Evolutionary conservation across 2,113 vertebrate species (phyloP), one percentile per base, ranked within the genome.

Genomic region (Lepus americanus): DNA sequence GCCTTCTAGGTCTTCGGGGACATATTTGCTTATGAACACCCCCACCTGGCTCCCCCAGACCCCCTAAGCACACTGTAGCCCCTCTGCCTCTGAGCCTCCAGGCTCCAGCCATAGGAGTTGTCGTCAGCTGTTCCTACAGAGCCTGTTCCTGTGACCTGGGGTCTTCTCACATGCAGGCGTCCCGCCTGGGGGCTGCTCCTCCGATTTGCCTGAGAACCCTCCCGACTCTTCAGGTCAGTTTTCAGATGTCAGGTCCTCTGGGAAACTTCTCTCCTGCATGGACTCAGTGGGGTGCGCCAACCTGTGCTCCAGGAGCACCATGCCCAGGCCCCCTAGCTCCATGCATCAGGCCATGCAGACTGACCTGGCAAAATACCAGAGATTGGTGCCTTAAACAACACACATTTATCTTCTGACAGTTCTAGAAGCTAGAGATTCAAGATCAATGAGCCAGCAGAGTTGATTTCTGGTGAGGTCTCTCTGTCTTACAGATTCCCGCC

Each of bases 1-100:
- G 99, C 95, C 98, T 99, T 82, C 98, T 98, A 99, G 98, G 99
- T 99, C 98, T 99, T 99, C 92, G 99, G 99, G 0, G 99, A 98
- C 49, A 98, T 98, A 0, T 99, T 99, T 74, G 99, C 99, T 81
- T 10, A 10, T 7, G 78, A n/a, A 73, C 3, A 16, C 19, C 63
- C 55, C 20, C 2, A 25, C 0, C 0, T 33, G 20, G 53, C 63
- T 23, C 80, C 73, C n/a, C 12, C 1, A 0, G 6, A 16, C 27
- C 23, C 20, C 76, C 81, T 51, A 82, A 31, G 44, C n/a, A 87
- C 14, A 2, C 49, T 33, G 66, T 13, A 31, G n/a, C 69, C 10
- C 27, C 29, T 77, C 23, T 67, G 77, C 29, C 63, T 73, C n/a
- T 14, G 27, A 79, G 22, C 1, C 17, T 79, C 27, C 22, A 19